Evolutionary conservation across 2,888 invertebrate species (phyloP).

Genomic region (Thumatha senex): DNA sequence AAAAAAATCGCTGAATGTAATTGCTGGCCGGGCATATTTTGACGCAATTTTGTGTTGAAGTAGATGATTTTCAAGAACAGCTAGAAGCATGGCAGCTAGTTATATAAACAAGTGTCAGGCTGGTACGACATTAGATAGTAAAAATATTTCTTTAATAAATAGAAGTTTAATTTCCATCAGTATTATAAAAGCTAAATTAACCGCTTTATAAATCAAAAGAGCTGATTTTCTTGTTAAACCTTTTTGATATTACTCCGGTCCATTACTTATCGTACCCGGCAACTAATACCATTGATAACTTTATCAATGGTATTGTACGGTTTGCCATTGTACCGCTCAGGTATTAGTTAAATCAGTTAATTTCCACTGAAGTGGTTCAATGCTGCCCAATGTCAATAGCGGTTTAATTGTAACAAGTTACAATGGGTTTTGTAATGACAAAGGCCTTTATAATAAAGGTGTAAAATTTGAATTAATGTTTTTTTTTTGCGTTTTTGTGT

Average conservation of each 20-base stretch:
- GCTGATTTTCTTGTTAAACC: neutral
- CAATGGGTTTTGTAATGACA: slow-evolving; percentile 2
- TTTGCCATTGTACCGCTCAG: slow-evolving; percentile 6
- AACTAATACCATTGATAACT: slow-evolving; percentile 7
- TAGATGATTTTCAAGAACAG: too few relatives aligned
- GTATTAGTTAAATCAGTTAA: slow-evolving; percentile 12
- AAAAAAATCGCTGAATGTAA: too few relatives aligned
- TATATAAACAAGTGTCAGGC: too few relatives aligned
- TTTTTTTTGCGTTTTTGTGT: too few relatives aligned
- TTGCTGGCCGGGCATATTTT: too few relatives aligned
- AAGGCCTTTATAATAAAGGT: neutral
- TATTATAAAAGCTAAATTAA: neutral
- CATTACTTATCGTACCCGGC: neutral
- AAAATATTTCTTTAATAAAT: too few relatives aligned
- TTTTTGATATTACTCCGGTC: neutral
- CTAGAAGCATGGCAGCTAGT: too few relatives aligned
- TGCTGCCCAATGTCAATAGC: slow-evolving; percentile 2
- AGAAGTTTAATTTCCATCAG: neutral
- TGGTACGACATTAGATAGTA: too few relatives aligned
- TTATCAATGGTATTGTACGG: slow-evolving; percentile 10
- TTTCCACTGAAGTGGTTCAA: slow-evolving; percentile 7
- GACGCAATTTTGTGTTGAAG: too few relatives aligned
- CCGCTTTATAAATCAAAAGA: neutral
- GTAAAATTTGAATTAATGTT: too few relatives aligned
- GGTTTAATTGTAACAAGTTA: neutral